A percentile compares a stretch with the other conserved stretches of the same genome.
These are phyloP conservation scores for Vesta saturnalis DNA, from an alignment of 2,888 invertebrate genomes.

Conservation along the genomic window DNA sequence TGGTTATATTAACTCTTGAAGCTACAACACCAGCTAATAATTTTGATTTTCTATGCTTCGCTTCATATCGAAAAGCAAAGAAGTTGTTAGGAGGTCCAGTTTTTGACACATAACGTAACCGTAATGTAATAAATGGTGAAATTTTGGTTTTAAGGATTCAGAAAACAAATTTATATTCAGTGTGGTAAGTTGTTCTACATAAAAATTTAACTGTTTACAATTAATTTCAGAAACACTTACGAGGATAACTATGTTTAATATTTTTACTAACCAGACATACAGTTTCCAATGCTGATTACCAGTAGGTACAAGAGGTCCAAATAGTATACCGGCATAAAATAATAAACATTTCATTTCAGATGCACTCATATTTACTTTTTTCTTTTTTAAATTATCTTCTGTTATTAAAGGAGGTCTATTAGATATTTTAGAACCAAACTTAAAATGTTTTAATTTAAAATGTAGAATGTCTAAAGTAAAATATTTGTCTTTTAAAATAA, in stretches of 20 bases:
- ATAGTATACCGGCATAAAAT: constrained; percentile 35
- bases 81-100: background rate
- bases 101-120: background rate
- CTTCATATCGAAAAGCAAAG: background rate
- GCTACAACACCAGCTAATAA: background rate
- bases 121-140: background rate
- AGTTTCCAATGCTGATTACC: constrained; percentile 24
- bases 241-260: constrained; percentile 25
- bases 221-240: constrained; percentile 13
- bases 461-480: constrained; percentile 34
- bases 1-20: background rate
- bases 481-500: no score
- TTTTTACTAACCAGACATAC: background rate
- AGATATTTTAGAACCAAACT: constrained; percentile 24
- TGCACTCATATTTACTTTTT: constrained; percentile 42
- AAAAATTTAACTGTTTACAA: constrained; percentile 15
- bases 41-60: background rate
- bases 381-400: constrained; percentile 27
- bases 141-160: background rate
- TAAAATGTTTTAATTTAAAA: constrained; percentile 31
- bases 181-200: background rate
- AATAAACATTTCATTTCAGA: constrained; percentile 41
- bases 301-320: constrained; percentile 39
- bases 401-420: constrained; percentile 38
- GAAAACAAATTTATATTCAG: background rate